Conservation (phyloP, 2,888 invertebrate genomes). For the Syrista parreyssii region DNA sequence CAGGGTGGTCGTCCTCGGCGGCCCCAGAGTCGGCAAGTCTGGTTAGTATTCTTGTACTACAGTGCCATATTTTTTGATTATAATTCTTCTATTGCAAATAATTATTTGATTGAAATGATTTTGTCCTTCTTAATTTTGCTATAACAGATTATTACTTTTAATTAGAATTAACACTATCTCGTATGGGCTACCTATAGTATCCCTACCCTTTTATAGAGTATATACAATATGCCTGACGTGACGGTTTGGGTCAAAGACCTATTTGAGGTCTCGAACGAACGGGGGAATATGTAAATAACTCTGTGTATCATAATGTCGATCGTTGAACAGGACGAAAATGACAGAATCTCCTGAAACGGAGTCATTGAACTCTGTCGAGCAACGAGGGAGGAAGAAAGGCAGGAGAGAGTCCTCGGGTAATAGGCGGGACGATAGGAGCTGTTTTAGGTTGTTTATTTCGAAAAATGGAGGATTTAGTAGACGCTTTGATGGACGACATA, state of each 20-base stretch:
- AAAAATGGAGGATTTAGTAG: background rate
- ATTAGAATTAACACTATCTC: background rate
- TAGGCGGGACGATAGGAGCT: background rate
- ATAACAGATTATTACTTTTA: too few species aligned
- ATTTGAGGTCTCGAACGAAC: background rate
- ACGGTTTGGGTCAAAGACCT: background rate
- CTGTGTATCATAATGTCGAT: background rate
- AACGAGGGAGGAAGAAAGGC: background rate
- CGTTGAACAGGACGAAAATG: background rate
- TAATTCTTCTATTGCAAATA: too few species aligned
- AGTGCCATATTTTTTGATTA: background rate
- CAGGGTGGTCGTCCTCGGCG: conserved; percentile 83
- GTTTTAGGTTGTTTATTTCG: background rate
- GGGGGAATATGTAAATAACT: background rate
- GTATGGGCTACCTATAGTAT: background rate
- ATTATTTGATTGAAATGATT: too few species aligned
- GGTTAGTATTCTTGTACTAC: conserved; percentile 69
- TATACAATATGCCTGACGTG: background rate
- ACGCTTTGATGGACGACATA: background rate
- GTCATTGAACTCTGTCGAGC: background rate
- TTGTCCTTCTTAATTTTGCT: too few species aligned
- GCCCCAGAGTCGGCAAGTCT: conserved; percentile 82
- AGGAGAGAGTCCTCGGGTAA: background rate
- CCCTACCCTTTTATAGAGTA: background rate
- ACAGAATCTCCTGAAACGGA: background rate